These are phyloP conservation scores for Sula dactylatra DNA, from an alignment of 2,113 vertebrate genomes.

Conservation along the genomic window DNA sequence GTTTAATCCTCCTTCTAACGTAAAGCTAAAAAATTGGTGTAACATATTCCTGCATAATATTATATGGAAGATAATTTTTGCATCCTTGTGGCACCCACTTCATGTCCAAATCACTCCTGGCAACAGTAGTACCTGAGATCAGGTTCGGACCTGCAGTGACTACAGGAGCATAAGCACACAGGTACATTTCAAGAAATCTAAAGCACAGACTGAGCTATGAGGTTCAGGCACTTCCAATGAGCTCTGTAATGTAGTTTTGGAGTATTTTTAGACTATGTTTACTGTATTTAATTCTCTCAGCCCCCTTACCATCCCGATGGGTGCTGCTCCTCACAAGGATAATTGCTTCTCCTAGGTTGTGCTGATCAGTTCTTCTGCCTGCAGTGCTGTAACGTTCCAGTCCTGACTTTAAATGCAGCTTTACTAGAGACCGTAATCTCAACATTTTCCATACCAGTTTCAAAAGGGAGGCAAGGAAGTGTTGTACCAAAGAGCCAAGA, in stretches of 20 bases:
- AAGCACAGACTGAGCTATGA: not conserved
- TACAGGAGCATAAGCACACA: not conserved
- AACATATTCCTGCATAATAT: not conserved
- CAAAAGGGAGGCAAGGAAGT: not conserved
- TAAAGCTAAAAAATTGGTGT: not conserved
- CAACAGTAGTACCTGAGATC: not conserved
- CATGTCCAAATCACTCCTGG: not conserved
- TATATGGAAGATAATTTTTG: not conserved
- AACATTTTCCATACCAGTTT: not conserved
- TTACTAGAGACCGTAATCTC: not conserved
- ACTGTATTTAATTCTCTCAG: not conserved
- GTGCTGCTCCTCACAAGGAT: not conserved
- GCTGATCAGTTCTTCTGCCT: not conserved
- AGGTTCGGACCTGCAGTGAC: not conserved
- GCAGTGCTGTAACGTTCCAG: not conserved
- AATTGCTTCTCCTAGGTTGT: not conserved
- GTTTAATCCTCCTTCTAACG: not conserved
- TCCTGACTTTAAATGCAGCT: not conserved
- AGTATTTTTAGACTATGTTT: conserved; percentile 25
- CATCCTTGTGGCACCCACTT: not conserved
- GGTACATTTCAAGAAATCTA: not conserved
- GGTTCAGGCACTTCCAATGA: not conserved
- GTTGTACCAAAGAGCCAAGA: not conserved
- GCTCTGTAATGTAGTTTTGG: not conserved
- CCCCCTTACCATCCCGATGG: not conserved